Percentiles rank a stretch among this genome's conserved stretches.
phyloP scores from a whole-genome alignment of 2,113 vertebrate species.

The human (Homo sapiens) region GRCh38 chr18:8688001-8688500 shows the following conservation, averaged over 20 bases:
- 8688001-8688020: slow-evolving; percentile 87
- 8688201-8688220: slow-evolving; percentile 93
- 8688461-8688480: not conserved
- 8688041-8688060: slow-evolving; percentile 90
- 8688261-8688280: slow-evolving; percentile 82
- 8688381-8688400: not conserved
- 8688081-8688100: slow-evolving; percentile 96
- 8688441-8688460: not conserved
- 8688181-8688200: slow-evolving; percentile 92
- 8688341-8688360: not conserved
- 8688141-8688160: slow-evolving; percentile 88
- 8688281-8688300: slow-evolving; percentile 81
- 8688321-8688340: not conserved
- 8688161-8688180: slow-evolving; percentile 91
- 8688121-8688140: slow-evolving; percentile 95
- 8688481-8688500: not conserved
- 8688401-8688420: not conserved
- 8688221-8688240: slow-evolving; percentile 91
- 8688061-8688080: slow-evolving; percentile 94
- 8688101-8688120: slow-evolving; percentile 95
- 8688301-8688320: not conserved
- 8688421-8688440: not conserved
- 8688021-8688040: slow-evolving; percentile 90
- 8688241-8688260: slow-evolving; percentile 87
- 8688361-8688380: not conserved